Evolutionary conservation across 2,113 vertebrate genomes (phyloP).

Genomic region (Mobula hypostoma): DNA sequence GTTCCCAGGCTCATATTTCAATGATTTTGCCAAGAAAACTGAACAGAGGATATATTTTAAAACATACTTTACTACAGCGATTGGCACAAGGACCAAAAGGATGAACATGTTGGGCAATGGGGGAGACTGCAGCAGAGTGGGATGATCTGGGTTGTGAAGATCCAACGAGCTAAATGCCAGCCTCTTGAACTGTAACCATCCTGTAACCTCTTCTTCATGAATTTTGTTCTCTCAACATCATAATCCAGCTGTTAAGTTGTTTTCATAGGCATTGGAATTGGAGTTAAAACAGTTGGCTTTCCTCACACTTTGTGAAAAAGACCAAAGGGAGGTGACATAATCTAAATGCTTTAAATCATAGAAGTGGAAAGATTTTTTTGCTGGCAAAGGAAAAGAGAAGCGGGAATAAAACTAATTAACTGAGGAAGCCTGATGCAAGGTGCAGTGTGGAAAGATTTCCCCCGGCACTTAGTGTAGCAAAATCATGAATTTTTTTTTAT

Average conservation of each 20-base stretch:
- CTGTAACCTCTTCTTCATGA: neutral
- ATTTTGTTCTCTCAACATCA: neutral
- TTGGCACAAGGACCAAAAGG: no score
- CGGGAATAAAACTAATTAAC: neutral
- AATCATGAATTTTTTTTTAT: neutral
- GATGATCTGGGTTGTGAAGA: no score
- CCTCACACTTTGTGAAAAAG: neutral
- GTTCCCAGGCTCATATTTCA: neutral
- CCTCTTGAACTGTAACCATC: no score
- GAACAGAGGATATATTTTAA: neutral
- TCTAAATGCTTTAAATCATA: neutral
- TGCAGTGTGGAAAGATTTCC: slow-evolving; percentile 1
- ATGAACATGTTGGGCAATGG: no score
- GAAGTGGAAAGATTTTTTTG: neutral
- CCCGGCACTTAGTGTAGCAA: neutral
- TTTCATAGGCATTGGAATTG: neutral
- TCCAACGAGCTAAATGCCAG: no score
- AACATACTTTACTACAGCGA: neutral
- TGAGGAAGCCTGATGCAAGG: slow-evolving; percentile 1
- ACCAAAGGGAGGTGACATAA: neutral
- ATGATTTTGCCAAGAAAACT: neutral
- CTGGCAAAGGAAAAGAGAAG: neutral
- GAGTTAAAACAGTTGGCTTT: neutral
- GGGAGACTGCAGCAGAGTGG: no score
- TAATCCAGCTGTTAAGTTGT: neutral